Base-by-base conservation (phyloP, 2,797 vertebrate genomes). In the Mormyrus proboscirostris region DNA sequence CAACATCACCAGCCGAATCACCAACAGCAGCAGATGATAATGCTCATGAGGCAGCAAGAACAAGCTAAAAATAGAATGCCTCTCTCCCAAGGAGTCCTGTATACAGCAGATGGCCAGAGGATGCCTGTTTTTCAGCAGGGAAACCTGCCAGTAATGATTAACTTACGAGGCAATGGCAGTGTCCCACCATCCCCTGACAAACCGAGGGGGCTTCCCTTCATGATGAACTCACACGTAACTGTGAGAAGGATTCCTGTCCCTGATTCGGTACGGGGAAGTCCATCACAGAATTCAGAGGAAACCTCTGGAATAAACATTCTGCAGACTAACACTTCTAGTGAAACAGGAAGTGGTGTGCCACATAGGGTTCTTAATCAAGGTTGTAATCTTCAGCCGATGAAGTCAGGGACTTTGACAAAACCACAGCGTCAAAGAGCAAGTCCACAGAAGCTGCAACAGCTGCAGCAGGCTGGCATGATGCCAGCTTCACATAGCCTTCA, bases 21-120 rank as follows among this genome's bases (percentile, higher is more conserved):
- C 2, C 97, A 96, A 0, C 94, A 97, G 59, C 96, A 98, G 90
- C 97, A 98, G 97, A 97, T 99, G 96, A 98, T 99, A 97, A 97
- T 99, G 97, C 93, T 99, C 57, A 98, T 98, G 96, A 98, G 98
- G 96, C 98, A 99, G 89, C 97, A 99, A 92, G 98, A 99, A 88
- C 96, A 98, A 91, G 97, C 97, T 85, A 97, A 98, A 25, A 97
- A 97, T 93, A 97, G 98, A 90, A 97, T 99, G 95, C 96, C 97
- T 12, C 94, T 97, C 33, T 96, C 97, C 59, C 97, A 97, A 89
- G 96, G 96, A 89, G 95, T 98, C 88, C 94, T 96, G 90, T 98
- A 97, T 90, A 92, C 96, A 86, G 90, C 92, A 7, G 99, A 99
- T 47, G 92, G 95, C 33, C 98, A 98, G 91, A 97, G 98, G 91